Percentiles rank a stretch among this genome's conserved stretches.
These are phyloP conservation scores for Adelphocoris suturalis DNA, from an alignment of 2,888 invertebrate species.

Conservation along the genomic window DNA sequence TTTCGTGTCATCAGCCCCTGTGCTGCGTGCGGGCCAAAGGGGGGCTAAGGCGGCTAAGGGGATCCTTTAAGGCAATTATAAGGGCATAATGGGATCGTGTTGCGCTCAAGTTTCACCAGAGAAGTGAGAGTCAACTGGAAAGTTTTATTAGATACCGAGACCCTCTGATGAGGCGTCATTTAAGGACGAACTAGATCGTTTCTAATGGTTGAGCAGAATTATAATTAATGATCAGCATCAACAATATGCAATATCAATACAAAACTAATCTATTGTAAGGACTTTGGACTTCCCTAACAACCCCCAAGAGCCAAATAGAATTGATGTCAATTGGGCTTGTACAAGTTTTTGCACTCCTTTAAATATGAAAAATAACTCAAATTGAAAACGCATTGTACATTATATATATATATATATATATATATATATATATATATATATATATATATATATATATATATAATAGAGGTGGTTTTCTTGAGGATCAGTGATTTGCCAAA, in stretches of 20 bases:
- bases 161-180: not conserved
- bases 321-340: no score
- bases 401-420: no score
- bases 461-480: no score
- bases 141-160: not conserved
- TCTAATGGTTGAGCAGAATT: not conserved
- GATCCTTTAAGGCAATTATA: constrained; percentile 8
- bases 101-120: not conserved
- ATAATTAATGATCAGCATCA: no score
- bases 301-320: not conserved
- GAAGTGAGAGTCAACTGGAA: not conserved
- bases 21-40: not conserved
- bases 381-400: no score
- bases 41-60: not conserved
- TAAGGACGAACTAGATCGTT: not conserved
- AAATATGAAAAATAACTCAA: no score
- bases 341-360: no score
- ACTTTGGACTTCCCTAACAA: not conserved
- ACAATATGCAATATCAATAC: no score
- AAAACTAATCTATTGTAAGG: not conserved
- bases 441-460: no score
- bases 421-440: no score
- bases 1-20: constrained; percentile 46
- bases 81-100: not conserved
- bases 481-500: no score